phyloP scores from a whole-genome alignment of 2,113 vertebrate genomes.

The Diadophis punctatus region DNA sequence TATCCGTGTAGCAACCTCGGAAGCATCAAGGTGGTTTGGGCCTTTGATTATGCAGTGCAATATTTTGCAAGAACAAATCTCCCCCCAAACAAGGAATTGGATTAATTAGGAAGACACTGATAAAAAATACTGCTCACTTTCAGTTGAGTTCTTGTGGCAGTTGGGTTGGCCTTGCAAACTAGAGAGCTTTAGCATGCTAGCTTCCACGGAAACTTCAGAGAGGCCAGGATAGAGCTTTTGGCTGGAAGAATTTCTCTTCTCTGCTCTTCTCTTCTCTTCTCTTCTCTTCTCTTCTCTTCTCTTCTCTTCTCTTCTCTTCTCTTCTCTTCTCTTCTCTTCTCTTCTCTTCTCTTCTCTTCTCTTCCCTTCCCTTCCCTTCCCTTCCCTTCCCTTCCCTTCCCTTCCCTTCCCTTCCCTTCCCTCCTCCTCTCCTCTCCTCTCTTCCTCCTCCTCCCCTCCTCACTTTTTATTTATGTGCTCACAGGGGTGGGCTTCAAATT shows the following conservation, averaged over 20 bases:
- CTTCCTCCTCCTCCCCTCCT: not conserved
- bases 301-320: too few species aligned
- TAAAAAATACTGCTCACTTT: not conserved
- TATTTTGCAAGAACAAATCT: not conserved
- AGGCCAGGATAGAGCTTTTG: not conserved
- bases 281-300: too few species aligned
- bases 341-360: rapidly evolving
- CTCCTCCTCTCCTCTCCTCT: not conserved
- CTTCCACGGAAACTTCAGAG: not conserved
- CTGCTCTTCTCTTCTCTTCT: too few species aligned
- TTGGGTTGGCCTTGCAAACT: not conserved
- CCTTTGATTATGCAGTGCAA: not conserved
- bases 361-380: too few species aligned
- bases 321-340: too few species aligned
- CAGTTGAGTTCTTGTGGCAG: not conserved
- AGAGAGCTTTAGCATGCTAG: not conserved
- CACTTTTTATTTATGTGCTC: too few species aligned
- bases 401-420: not conserved
- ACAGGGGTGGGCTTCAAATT: too few species aligned
- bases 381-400: too few species aligned
- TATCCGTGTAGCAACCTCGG: not conserved
- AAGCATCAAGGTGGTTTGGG: not conserved
- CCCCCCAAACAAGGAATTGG: not conserved
- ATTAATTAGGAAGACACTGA: not conserved
- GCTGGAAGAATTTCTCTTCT: not conserved